Conservation (phyloP, 1,140 invertebrate genomes). For the Drosophila asahinai region DNA sequence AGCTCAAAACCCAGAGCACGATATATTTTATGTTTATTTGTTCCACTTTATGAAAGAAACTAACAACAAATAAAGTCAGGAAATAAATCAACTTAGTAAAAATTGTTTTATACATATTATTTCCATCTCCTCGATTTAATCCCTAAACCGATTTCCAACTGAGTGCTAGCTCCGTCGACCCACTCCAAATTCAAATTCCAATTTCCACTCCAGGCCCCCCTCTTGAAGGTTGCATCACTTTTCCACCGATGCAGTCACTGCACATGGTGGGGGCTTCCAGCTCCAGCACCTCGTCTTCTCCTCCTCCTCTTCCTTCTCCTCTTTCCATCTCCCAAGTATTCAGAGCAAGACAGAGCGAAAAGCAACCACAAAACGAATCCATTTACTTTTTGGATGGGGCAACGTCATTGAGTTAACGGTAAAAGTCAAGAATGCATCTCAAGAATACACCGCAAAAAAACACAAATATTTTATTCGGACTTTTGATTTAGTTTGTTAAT, state of each 20-base stretch:
- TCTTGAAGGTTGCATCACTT: constrained; percentile 39
- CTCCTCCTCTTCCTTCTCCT: background rate
- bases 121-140: background rate
- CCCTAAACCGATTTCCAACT: background rate
- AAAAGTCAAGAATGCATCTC: constrained; percentile 33
- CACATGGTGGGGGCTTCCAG: constrained; percentile 26
- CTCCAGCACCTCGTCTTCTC: background rate
- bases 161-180: background rate
- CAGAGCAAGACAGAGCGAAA: constrained; percentile 71
- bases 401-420: constrained; percentile 60
- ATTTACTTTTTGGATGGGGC: constrained; percentile 43
- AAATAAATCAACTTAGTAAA: background rate
- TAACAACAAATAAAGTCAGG: background rate
- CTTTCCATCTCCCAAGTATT: constrained; percentile 48
- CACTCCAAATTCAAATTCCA: constrained; percentile 1
- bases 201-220: constrained; percentile 4
- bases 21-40: background rate
- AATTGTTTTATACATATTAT: background rate
- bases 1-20: constrained; percentile 5
- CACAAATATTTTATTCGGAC: too few relatives aligned
- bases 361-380: constrained; percentile 42
- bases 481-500: too few relatives aligned
- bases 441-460: constrained; percentile 29
- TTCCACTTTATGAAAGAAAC: background rate
- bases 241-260: constrained; percentile 44